These are phyloP conservation scores for Matsumurasca onukii DNA, from an alignment of 1,140 invertebrate species.

Conservation along the genomic window DNA sequence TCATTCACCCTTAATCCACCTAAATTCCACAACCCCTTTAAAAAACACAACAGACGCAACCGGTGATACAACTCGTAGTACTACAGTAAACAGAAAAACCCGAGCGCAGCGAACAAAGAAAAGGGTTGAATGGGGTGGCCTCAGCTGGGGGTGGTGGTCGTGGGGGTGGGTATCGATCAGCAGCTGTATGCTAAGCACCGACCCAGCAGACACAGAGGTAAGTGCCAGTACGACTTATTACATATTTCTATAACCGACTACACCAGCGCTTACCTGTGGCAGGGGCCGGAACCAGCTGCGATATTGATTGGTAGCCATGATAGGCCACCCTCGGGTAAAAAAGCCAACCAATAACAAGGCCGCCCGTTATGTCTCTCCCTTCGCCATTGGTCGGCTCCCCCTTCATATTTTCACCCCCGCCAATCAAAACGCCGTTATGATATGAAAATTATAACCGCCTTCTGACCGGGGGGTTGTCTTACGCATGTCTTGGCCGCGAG, in stretches of 20 bases:
- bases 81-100: too few species aligned
- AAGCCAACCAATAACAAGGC: constrained; percentile 13
- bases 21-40: too few species aligned
- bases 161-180: constrained; percentile 1
- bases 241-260: constrained; percentile 20
- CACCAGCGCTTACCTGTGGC: constrained; percentile 17
- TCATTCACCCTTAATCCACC: too few species aligned
- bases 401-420: constrained; percentile 21
- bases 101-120: constrained; percentile 5
- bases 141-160: neutral
- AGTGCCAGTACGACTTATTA: constrained; percentile 12
- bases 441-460: constrained; percentile 18
- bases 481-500: constrained; percentile 8
- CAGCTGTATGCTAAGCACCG: constrained; percentile 19
- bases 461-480: neutral
- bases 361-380: constrained; percentile 9
- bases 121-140: neutral
- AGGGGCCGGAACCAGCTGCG: neutral
- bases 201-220: constrained; percentile 1
- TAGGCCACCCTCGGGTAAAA: constrained; percentile 19
- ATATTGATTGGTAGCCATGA: constrained; percentile 17
- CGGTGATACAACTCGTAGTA: constrained; percentile 7
- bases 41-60: too few species aligned
- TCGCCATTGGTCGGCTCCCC: constrained; percentile 4
- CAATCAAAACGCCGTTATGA: constrained; percentile 22